phyloP scores from a whole-genome alignment of 2,113 vertebrate genomes.

The Pluvianellus socialis region DNA sequence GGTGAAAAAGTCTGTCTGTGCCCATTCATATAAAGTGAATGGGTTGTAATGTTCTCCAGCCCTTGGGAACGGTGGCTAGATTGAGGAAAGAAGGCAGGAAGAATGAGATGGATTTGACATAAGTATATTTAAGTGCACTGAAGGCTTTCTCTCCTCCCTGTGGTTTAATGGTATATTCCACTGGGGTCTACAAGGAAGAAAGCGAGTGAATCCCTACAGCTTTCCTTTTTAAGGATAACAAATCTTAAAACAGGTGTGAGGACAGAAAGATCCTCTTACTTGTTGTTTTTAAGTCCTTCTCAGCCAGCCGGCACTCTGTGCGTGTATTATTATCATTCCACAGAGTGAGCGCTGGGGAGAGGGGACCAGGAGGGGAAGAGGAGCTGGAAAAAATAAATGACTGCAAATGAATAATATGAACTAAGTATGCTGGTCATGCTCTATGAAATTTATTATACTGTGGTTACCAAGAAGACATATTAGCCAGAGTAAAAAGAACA shows the following conservation, averaged over 20 bases:
- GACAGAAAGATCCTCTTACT: slow-evolving; percentile 78
- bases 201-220: slow-evolving; percentile 88
- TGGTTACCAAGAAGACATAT: slow-evolving; percentile 70
- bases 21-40: slow-evolving; percentile 95
- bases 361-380: not conserved
- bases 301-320: slow-evolving; percentile 3
- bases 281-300: slow-evolving; percentile 60
- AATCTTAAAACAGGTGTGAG: slow-evolving; percentile 95
- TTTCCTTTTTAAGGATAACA: slow-evolving; percentile 87
- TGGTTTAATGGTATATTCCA: slow-evolving; percentile 90
- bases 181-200: slow-evolving; percentile 88
- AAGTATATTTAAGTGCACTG: slow-evolving; percentile 91
- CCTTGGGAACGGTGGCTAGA: slow-evolving; percentile 87
- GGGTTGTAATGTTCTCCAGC: slow-evolving; percentile 91
- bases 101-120: slow-evolving; percentile 98
- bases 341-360: slow-evolving; percentile 5
- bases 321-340: slow-evolving; percentile 71
- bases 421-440: slow-evolving; percentile 71
- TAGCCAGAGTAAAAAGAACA: slow-evolving; percentile 57
- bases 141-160: slow-evolving; percentile 89
- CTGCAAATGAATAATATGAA: slow-evolving; percentile 74
- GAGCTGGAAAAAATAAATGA: slow-evolving; percentile 68
- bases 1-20: slow-evolving; percentile 97
- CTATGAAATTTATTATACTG: slow-evolving; percentile 76
- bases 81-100: slow-evolving; percentile 88